Percentiles rank a stretch among this genome's conserved stretches.
phyloP scores from a whole-genome alignment of 53 echinoderm and acorn worm species.

The Echinarachnius parma region DNA sequence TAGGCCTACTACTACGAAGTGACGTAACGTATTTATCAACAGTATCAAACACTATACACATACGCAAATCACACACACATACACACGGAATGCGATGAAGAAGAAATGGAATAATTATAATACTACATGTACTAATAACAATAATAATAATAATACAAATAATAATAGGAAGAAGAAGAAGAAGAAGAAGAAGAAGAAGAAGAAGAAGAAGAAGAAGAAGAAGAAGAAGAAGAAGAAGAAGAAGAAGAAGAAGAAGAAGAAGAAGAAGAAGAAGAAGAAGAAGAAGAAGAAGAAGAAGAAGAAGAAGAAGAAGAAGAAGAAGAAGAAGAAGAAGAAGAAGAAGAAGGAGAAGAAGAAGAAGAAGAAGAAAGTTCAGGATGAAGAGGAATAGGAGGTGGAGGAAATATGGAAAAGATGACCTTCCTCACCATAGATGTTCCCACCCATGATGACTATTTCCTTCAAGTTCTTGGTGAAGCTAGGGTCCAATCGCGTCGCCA shows the following conservation, averaged over 20 bases:
- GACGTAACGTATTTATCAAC: no score
- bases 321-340: not conserved
- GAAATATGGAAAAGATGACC: not conserved
- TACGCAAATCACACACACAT: no score
- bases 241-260: not conserved
- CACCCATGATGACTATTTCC: slow-evolving; percentile 78
- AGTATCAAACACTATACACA: no score
- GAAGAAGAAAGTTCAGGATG: not conserved
- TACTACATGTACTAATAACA: no score
- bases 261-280: not conserved
- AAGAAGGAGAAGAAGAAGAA: not conserved
- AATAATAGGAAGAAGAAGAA: not conserved
- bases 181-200: not conserved
- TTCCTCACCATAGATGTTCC: slow-evolving; percentile 44
- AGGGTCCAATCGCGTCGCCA: slow-evolving; percentile 77
- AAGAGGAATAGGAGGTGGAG: not conserved
- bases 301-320: not conserved
- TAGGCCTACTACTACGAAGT: no score
- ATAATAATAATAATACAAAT: not conserved
- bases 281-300: not conserved
- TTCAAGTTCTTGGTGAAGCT: slow-evolving; percentile 72
- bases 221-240: not conserved
- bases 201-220: not conserved
- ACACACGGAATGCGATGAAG: no score
- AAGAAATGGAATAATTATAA: no score